Evolutionary conservation across 2,888 invertebrate species (phyloP).

Genomic region (Lasioglossum figueresi): DNA sequence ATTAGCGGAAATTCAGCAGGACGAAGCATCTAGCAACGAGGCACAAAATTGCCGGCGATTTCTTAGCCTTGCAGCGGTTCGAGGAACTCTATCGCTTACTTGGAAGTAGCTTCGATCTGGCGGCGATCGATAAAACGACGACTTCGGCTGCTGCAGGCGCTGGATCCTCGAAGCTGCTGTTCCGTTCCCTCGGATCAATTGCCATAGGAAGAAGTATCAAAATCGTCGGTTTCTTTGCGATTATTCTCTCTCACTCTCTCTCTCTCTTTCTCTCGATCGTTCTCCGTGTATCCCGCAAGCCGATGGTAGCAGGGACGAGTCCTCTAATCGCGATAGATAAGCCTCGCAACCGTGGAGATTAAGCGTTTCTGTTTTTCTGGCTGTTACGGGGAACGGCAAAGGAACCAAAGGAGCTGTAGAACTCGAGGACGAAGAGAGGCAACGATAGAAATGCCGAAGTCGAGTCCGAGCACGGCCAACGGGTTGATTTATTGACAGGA

Average conservation of each 20-base stretch:
- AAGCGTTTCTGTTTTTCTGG: constrained; percentile 69
- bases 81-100: constrained; percentile 24
- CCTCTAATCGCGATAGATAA: constrained; percentile 12
- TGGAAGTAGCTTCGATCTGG: constrained; percentile 6
- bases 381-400: constrained; percentile 71
- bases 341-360: constrained; percentile 29
- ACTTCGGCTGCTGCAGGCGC: not conserved
- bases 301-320: not conserved
- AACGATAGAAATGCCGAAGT: constrained; percentile 80
- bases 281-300: not conserved
- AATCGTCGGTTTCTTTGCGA: constrained; percentile 1
- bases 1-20: not conserved
- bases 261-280: not conserved
- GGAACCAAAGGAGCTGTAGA: constrained; percentile 77
- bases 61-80: constrained; percentile 14
- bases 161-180: not conserved
- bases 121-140: constrained; percentile 8
- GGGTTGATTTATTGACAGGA: constrained; percentile 84
- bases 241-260: not conserved
- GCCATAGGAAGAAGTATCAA: constrained; percentile 13
- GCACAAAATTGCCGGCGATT: constrained; percentile 8
- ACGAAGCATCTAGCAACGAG: not conserved
- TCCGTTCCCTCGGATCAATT: not conserved
- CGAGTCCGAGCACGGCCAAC: constrained; percentile 76
- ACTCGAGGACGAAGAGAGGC: constrained; percentile 54